Base-by-base conservation (phyloP, 2,113 vertebrate genomes). In the Sylvilagus bachmani region DNA sequence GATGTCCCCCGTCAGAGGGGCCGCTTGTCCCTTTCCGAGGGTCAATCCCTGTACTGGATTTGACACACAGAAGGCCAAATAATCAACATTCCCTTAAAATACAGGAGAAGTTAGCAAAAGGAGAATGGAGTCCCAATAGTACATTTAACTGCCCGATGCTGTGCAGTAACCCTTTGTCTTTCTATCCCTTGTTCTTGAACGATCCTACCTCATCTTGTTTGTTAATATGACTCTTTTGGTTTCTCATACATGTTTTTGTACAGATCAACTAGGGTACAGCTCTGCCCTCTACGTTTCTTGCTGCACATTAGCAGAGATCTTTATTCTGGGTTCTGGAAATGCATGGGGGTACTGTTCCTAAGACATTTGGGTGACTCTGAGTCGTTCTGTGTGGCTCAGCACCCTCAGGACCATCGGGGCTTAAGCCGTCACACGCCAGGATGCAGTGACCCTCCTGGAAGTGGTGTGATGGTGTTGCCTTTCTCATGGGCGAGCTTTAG, bases 71-170 rank as follows among this genome's bases (percentile, higher is more conserved):
- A 81, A 62, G 33, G n/a, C 22, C 55, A 38, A 58, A 6, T 83
- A 61, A 92, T 67, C 25, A 94, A 71, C 29, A 55, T 58, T 91
- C 62, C 71, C 10, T 77, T 93, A 78, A 96, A 92, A 82, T 36
- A 21, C 1, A 79, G 64, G 27, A 64, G 53, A 95, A 73, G 44
- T 36, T 51, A 11, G 86, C 10, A 84, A 70, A 27, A 69, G 51
- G n/a, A 67, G 87, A 36, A 86, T 0, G 0, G 53, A 90, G 58
- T 31, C 77, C 71, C 84, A 33, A 25, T 64, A 85, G 87, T 31
- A 27, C 38, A 24, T 25, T 24, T 80, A 75, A 92, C 36, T 4
- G 0, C 81, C 51, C 61, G 53, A 81, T 75, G 22, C 75, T 90
- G 29, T 88, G 14, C 55, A 25, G 1, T 19, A 55, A 0, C 36